These are phyloP conservation scores for Grammomys surdaster DNA, from an alignment of 2,113 vertebrate species.

Conservation along the genomic window DNA sequence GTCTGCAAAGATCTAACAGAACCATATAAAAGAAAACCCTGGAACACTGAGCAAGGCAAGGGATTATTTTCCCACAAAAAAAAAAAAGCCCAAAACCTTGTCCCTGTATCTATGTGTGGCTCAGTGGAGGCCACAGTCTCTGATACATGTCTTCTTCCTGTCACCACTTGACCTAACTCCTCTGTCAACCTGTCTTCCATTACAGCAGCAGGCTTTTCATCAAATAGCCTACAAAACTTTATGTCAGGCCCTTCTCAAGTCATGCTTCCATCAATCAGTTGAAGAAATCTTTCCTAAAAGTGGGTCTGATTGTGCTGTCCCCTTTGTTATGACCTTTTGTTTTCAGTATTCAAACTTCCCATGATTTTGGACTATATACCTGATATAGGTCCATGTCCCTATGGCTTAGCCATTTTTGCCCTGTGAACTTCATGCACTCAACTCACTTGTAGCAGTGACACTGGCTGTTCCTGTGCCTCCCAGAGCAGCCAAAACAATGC, in stretches of 20 bases:
- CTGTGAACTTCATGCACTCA: not conserved
- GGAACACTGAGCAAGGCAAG: not conserved
- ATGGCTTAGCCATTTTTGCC: rapidly evolving
- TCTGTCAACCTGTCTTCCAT: not conserved
- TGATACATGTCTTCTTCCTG: not conserved
- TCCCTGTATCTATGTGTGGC: rapidly evolving
- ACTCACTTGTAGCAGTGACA: not conserved
- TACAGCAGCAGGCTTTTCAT: not conserved
- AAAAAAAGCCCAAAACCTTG: not conserved
- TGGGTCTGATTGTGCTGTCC: not conserved
- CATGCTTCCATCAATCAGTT: not conserved
- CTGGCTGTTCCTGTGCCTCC: not conserved
- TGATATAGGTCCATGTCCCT: not conserved
- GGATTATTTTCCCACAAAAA: not conserved
- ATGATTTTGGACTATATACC: not conserved
- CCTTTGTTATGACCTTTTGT: not conserved
- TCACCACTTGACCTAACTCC: not conserved
- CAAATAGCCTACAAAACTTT: not conserved
- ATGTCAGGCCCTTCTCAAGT: not conserved
- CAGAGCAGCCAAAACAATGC: not conserved
- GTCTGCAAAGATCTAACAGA: not conserved
- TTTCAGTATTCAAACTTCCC: not conserved
- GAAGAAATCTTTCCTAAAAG: not conserved
- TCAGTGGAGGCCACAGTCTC: rapidly evolving
- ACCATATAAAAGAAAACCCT: not conserved